A percentile compares a stretch with the other conserved stretches of the same genome.
These are phyloP conservation scores for Gymnothorax javanicus DNA, from an alignment of 2,797 vertebrate species.

Conservation along the genomic window DNA sequence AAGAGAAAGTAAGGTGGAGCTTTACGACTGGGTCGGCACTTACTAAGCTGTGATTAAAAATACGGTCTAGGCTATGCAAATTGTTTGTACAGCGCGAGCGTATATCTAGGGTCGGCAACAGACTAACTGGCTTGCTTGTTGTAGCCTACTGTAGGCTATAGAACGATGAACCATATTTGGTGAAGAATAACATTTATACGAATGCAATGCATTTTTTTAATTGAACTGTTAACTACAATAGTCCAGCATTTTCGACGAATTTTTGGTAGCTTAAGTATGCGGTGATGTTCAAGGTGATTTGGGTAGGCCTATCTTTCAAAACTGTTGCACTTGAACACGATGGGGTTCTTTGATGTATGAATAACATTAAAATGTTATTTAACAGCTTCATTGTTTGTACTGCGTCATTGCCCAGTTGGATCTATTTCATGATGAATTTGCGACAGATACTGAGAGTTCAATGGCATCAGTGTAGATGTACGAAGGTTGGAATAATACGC, in stretches of 20 bases:
- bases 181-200: not conserved
- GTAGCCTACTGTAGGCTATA: too few relatives aligned
- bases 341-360: not conserved
- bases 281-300: too few relatives aligned
- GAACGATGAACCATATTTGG: not conserved
- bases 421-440: not conserved
- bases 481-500: not conserved
- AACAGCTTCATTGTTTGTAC: not conserved
- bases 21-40: conserved; percentile 58
- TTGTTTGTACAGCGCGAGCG: not conserved
- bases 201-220: not conserved
- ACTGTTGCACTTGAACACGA: not conserved
- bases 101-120: not conserved
- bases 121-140: not conserved
- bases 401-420: not conserved
- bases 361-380: not conserved
- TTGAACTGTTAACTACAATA: not conserved
- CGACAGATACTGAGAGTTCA: not conserved
- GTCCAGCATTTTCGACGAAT: too few relatives aligned
- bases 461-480: not conserved
- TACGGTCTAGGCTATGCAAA: conserved; percentile 10
- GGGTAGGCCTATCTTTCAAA: not conserved
- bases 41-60: conserved; percentile 55
- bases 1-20: conserved; percentile 32
- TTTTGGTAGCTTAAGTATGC: too few relatives aligned